These are phyloP conservation scores for Maconellicoccus hirsutus DNA, from an alignment of 1,140 invertebrate genomes.

Conservation along the genomic window DNA sequence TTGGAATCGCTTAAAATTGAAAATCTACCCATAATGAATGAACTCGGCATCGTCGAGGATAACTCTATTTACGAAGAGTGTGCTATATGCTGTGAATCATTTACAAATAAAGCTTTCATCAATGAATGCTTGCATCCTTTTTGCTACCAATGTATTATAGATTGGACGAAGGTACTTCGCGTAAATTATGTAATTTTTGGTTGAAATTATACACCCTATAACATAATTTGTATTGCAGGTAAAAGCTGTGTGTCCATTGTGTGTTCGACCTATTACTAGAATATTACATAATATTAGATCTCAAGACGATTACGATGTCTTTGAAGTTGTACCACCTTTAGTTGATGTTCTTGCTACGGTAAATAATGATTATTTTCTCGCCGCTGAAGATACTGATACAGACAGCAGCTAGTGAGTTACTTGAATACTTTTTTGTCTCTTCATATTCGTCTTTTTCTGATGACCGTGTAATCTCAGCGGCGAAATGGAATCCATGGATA, in stretches of 20 bases:
- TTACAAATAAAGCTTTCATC: neutral
- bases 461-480: neutral
- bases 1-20: neutral
- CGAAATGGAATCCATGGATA: slow-evolving; percentile 3
- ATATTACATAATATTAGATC: slow-evolving; percentile 3
- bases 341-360: neutral
- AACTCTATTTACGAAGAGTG: neutral
- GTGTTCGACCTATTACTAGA: neutral
- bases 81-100: slow-evolving; percentile 3
- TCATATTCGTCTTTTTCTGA: neutral
- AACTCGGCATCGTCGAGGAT: neutral
- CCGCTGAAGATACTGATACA: neutral
- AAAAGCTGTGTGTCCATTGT: neutral
- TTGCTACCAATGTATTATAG: slow-evolving; percentile 1
- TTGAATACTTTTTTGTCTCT: neutral
- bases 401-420: slow-evolving; percentile 1
- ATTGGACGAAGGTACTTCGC: neutral
- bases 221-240: slow-evolving; percentile 11
- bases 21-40: neutral
- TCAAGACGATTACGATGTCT: neutral
- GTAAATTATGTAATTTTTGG: neutral
- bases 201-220: no score
- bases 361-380: neutral
- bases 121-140: slow-evolving; percentile 7
- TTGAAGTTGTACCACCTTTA: neutral